Evolutionary conservation across 2,113 vertebrate genomes (phyloP).

Genomic region (Burhinus bistriatus): DNA sequence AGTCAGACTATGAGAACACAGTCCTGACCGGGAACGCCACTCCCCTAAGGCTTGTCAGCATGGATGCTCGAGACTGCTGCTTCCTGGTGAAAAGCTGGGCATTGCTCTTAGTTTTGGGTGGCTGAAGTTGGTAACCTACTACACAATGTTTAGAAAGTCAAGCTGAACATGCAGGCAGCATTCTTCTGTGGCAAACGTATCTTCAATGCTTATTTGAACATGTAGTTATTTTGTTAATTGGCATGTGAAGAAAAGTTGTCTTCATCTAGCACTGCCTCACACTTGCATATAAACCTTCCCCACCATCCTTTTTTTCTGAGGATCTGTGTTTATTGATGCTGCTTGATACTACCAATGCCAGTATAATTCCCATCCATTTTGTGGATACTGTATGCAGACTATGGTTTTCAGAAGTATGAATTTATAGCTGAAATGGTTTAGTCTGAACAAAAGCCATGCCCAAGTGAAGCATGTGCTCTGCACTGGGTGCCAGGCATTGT

Average conservation of each 20-base stretch:
- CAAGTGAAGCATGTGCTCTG: neutral
- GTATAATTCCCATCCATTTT: neutral
- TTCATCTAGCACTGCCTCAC: neutral
- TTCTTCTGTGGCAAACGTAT: neutral
- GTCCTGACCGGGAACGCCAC: neutral
- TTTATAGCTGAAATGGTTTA: neutral
- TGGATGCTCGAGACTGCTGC: neutral
- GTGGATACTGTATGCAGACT: neutral
- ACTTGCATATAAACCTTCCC: neutral
- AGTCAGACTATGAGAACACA: rapidly evolving
- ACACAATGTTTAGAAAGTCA: neutral
- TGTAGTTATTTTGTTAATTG: neutral
- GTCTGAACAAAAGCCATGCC: neutral
- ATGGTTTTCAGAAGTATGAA: neutral
- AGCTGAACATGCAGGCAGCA: neutral
- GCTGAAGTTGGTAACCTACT: neutral
- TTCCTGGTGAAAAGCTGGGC: neutral
- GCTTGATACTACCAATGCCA: neutral
- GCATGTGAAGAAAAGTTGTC: neutral
- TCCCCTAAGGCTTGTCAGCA: neutral
- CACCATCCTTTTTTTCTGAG: neutral
- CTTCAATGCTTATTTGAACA: neutral
- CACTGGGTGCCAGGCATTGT: neutral
- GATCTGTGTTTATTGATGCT: neutral
- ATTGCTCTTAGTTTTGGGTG: neutral